Percentiles rank a stretch among this genome's conserved stretches.
Evolutionary conservation across 2,113 vertebrate genomes (phyloP).

Genomic region (Gymnorhina tibicen): DNA sequence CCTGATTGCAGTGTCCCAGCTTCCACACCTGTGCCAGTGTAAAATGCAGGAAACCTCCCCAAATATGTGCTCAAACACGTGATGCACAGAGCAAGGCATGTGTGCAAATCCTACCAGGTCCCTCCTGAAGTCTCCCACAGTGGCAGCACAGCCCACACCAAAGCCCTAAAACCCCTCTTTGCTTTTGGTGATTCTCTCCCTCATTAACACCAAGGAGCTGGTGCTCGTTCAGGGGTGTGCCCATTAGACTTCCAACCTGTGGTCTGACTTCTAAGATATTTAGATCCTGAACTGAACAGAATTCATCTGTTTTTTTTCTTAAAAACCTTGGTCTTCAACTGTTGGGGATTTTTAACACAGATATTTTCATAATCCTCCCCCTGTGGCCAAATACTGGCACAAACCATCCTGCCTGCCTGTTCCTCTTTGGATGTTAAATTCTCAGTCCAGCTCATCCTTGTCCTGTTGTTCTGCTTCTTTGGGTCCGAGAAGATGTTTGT

Average conservation of each 20-base stretch:
- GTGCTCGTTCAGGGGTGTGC: neutral
- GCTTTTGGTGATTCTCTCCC: neutral
- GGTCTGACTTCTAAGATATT: neutral
- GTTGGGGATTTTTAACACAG: fast-evolving
- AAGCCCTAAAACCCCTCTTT: neutral
- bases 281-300: neutral
- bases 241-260: neutral
- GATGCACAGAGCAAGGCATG: neutral
- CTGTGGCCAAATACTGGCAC: neutral
- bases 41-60: neutral
- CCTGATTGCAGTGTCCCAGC: fast-evolving
- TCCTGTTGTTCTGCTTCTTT: neutral
- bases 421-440: neutral
- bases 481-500: too few relatives aligned
- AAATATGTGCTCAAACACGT: fast-evolving
- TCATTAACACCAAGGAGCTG: neutral
- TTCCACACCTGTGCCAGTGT: neutral
- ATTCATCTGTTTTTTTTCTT: neutral
- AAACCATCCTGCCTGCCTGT: neutral
- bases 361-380: neutral
- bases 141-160: neutral
- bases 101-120: neutral
- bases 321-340: neutral
- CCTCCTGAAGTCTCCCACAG: fast-evolving
- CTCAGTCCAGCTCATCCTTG: neutral